Base-by-base conservation (phyloP, 2,113 vertebrate genomes). In the Columba livia region DNA sequence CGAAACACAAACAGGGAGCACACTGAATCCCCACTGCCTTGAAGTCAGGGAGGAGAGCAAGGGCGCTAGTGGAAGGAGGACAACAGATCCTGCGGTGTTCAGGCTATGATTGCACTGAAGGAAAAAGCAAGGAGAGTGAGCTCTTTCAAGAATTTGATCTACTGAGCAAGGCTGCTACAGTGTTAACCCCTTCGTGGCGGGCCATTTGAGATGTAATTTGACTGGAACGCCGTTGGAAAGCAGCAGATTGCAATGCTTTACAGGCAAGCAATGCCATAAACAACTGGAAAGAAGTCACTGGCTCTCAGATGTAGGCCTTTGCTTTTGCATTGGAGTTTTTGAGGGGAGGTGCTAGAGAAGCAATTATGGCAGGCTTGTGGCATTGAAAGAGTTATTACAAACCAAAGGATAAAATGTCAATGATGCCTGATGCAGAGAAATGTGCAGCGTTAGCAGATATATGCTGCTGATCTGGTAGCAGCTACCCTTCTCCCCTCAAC, bases 111-210 rank as follows among this genome's bases (percentile, higher is more conserved):
- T 93, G 62, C 15, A 3, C 94, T 86, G 75, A 89, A 93, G 95
- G 96, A 93, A 66, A 95, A 96, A 97, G 81, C 83, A 88, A 95
- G 92, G 94, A 94, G 95, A 96, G 84, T 14, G 21, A 85, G 82
- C 71, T 91, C 88, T 79, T 75, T 42, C 38, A 89, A 90, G 92
- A 94, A 93, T 96, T 94, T 93, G 93, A 94, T 96, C 72, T 88
- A 81, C 61, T 12, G 15, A 94, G 67, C 26, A 73, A 90, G 73
- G 67, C 92, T 93, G 64, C 71, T 74, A 34, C 38, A 51, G 34
- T 4, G 2, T 95, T 96, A 97, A 94, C 95, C 70, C 95, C 56
- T 95, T 89, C 17, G 0, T 84, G 58, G 64, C 6, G 5, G 75
- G 65, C 56, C 0, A 1, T 28, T 81, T 50, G 31, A n/a, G 60